phyloP scores from a whole-genome alignment of 2,888 invertebrate species.

The Drosophila kanekoi region DNA sequence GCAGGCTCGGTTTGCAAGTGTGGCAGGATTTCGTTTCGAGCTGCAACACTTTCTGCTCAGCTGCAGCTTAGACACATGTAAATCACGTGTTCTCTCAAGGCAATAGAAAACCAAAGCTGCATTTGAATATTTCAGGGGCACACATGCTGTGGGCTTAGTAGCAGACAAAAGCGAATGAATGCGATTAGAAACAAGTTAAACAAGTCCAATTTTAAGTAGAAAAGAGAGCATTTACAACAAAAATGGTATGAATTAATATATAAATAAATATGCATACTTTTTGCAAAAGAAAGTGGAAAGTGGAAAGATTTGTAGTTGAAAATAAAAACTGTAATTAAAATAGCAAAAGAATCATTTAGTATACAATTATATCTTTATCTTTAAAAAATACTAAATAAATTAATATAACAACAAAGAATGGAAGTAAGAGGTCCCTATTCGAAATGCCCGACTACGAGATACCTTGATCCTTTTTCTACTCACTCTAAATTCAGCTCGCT shows the following conservation, averaged over 20 bases:
- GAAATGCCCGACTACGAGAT: neutral
- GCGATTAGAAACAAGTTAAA: slow-evolving; percentile 7
- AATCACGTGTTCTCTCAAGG: slow-evolving; percentile 55
- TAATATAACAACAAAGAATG: neutral
- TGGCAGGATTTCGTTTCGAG: slow-evolving; percentile 27
- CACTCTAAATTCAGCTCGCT: too few species aligned
- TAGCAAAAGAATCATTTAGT: too few species aligned
- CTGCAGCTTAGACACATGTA: slow-evolving; percentile 57
- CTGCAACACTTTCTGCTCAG: slow-evolving; percentile 18
- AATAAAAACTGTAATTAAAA: too few species aligned
- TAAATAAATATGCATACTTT: too few species aligned
- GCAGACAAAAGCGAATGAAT: neutral
- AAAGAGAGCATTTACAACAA: too few species aligned
- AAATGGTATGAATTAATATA: too few species aligned
- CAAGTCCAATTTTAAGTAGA: neutral
- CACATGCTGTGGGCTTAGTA: neutral
- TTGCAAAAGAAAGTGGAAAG: too few species aligned
- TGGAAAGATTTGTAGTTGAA: too few species aligned
- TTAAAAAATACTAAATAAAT: neutral
- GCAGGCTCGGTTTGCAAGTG: slow-evolving; percentile 11
- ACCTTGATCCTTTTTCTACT: neutral
- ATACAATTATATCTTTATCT: too few species aligned
- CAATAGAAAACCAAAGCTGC: slow-evolving; percentile 10
- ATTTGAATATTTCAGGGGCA: slow-evolving; percentile 39
- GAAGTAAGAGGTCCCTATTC: neutral